Evolutionary conservation across 2,113 vertebrate genomes (phyloP).

Genomic region (Pyxicephalus adspersus): DNA sequence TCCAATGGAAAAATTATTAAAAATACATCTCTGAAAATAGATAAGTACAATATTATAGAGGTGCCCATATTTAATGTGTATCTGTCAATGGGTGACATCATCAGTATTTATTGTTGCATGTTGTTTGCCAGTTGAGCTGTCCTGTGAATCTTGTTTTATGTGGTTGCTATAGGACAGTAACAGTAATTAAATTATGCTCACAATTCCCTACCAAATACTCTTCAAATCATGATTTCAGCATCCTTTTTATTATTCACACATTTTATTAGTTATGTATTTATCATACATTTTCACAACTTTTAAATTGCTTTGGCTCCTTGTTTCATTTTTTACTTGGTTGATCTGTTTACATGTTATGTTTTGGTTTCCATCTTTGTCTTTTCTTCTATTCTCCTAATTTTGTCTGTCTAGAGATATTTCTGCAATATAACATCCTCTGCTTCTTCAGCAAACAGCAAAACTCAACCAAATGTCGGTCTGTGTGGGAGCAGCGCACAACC

Average conservation of each 20-base stretch:
- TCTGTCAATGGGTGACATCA: too few relatives aligned
- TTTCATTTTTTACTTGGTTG: not conserved
- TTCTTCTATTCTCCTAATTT: not conserved
- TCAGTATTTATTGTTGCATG: too few relatives aligned
- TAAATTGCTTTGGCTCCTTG: not conserved
- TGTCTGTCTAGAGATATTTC: not conserved
- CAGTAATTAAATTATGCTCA: too few relatives aligned
- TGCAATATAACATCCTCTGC: constrained; percentile 38
- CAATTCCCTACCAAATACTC: too few relatives aligned
- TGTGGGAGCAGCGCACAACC: constrained; percentile 93
- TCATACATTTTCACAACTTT: not conserved
- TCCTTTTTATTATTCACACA: not conserved
- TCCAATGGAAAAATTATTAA: too few relatives aligned
- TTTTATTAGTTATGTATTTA: not conserved
- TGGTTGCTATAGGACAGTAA: too few relatives aligned
- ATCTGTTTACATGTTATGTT: not conserved
- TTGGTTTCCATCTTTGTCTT: not conserved
- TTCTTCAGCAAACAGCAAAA: constrained; percentile 87
- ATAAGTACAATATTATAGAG: too few relatives aligned
- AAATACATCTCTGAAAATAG: too few relatives aligned
- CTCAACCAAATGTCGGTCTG: constrained; percentile 85
- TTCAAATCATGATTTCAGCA: too few relatives aligned
- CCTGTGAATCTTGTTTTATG: too few relatives aligned
- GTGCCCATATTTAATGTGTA: too few relatives aligned
- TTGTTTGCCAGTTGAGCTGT: too few relatives aligned